Percentiles rank a stretch among this genome's conserved stretches.
These are phyloP conservation scores for Phortica variegata DNA, from an alignment of 1,140 invertebrate genomes.

Conservation along the genomic window DNA sequence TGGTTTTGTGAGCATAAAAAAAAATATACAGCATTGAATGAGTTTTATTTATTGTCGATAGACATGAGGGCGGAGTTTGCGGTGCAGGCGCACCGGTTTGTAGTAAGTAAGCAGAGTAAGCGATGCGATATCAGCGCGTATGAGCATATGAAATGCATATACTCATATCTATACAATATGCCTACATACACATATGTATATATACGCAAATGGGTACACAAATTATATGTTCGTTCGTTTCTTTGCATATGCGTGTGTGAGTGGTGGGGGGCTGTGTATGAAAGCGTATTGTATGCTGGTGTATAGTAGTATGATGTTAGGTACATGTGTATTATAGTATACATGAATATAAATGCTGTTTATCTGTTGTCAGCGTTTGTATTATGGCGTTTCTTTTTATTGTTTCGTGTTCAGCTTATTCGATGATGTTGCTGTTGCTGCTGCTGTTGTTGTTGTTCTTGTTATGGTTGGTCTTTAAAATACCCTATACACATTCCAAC, in stretches of 20 bases:
- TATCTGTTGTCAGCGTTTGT: constrained; percentile 32
- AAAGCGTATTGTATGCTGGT: constrained; percentile 14
- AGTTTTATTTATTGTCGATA: too few species aligned
- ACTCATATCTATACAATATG: constrained; percentile 20
- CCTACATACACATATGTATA: constrained; percentile 10
- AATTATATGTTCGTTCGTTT: constrained; percentile 33
- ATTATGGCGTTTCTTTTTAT: constrained; percentile 27
- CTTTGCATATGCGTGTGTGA: constrained; percentile 31
- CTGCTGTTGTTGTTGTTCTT: constrained; percentile 39
- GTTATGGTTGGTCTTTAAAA: constrained; percentile 25
- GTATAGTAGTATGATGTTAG: background rate
- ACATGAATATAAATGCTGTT: constrained; percentile 54
- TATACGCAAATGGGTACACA: background rate
- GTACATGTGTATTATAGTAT: constrained; percentile 27
- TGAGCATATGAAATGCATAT: too few species aligned
- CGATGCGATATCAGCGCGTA: constrained; percentile 1
- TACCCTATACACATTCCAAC: too few species aligned
- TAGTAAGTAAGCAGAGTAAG: background rate
- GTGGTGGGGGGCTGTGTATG: constrained; percentile 12
- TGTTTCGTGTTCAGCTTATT: constrained; percentile 52
- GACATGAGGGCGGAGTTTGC: too few species aligned
- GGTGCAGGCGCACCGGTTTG: too few species aligned
- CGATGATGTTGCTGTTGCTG: constrained; percentile 23
- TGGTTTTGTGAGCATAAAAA: too few species aligned
- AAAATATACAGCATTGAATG: too few species aligned